Conservation (phyloP, 2,113 vertebrate genomes). For the Odontesthes bonariensis region DNA sequence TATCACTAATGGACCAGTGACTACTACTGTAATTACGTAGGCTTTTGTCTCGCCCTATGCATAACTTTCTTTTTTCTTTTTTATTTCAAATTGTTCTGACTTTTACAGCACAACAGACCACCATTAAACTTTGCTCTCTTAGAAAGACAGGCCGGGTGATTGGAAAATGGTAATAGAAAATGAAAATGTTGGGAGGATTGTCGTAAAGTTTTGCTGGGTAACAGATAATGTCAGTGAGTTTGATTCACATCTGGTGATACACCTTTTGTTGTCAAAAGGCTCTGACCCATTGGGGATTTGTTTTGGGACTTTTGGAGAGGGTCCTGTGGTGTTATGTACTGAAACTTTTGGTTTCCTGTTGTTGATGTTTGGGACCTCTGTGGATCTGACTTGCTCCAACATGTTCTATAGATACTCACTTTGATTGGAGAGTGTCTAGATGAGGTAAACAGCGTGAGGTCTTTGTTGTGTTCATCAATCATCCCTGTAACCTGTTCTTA, state of each 20-base stretch:
- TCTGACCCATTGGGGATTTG: neutral
- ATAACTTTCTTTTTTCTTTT: conserved; percentile 48
- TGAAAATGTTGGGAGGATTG: neutral
- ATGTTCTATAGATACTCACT: neutral
- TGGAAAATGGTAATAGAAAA: neutral
- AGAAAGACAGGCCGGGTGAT: too few species aligned
- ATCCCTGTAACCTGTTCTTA: too few species aligned
- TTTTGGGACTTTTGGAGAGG: neutral
- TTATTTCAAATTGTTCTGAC: conserved; percentile 66
- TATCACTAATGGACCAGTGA: conserved; percentile 78
- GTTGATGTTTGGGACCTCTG: neutral
- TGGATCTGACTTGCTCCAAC: neutral
- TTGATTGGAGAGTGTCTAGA: neutral
- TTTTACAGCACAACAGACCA: conserved; percentile 34
- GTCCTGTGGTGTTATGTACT: neutral
- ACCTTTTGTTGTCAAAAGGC: too few species aligned
- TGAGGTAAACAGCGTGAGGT: too few species aligned
- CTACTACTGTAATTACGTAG: conserved; percentile 74
- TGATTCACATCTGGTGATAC: neutral
- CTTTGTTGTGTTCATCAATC: neutral
- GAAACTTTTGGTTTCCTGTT: neutral
- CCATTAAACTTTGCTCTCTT: too few species aligned
- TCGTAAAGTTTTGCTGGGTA: neutral
- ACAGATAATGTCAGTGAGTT: neutral
- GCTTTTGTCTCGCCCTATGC: conserved; percentile 71